phyloP scores from a whole-genome alignment of 1,140 invertebrate genomes.

The Battus philenor region DNA sequence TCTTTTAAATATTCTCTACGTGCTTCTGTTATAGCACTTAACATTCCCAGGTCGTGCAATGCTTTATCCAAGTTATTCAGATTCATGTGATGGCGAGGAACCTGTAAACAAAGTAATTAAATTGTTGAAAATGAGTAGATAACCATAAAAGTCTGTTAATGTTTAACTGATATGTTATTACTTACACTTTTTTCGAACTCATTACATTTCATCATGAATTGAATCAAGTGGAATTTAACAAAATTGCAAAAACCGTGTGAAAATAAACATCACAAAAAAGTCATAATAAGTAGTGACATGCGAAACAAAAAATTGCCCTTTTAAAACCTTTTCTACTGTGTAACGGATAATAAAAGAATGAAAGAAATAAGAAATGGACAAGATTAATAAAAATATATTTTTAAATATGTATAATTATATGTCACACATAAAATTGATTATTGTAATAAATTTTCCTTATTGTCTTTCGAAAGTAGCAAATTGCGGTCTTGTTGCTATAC shows the following conservation, averaged over 20 bases:
- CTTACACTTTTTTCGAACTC: constrained; percentile 58
- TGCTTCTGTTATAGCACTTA: constrained; percentile 76
- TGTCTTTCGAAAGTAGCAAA: too few species aligned
- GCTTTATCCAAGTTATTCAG: constrained; percentile 76
- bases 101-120: constrained; percentile 55
- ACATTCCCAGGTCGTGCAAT: constrained; percentile 77
- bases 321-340: too few species aligned
- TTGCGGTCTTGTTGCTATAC: too few species aligned
- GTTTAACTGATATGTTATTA: constrained; percentile 19
- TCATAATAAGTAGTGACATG: constrained; percentile 66
- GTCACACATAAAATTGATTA: too few species aligned
- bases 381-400: too few species aligned
- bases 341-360: background rate
- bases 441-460: too few species aligned
- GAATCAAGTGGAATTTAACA: constrained; percentile 36
- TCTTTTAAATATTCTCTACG: constrained; percentile 75
- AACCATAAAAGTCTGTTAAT: constrained; percentile 3
- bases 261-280: constrained; percentile 75
- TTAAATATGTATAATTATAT: too few species aligned
- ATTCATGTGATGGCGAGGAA: constrained; percentile 60
- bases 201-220: constrained; percentile 62
- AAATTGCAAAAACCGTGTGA: constrained; percentile 57
- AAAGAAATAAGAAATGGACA: background rate
- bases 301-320: background rate
- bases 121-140: constrained; percentile 17